Percentiles rank a stretch among this genome's conserved stretches.
Conservation (phyloP, 2,888 invertebrate genomes). For the Polymixis flavicincta region DNA sequence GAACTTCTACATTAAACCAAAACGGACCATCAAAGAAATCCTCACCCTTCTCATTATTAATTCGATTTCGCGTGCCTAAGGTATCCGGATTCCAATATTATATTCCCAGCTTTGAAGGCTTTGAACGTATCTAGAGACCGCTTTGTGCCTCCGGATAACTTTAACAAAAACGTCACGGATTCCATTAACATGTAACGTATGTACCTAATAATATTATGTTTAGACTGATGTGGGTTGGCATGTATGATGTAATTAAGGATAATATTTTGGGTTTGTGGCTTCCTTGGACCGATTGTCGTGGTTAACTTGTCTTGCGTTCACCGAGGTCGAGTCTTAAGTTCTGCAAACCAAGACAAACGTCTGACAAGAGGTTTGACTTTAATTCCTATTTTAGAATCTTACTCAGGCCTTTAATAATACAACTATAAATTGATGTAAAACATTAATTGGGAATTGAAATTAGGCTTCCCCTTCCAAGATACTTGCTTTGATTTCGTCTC, state of each 20-base stretch:
- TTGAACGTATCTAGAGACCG: slow-evolving; percentile 29
- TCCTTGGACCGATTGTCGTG: slow-evolving; percentile 16
- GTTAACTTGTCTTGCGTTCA: neutral
- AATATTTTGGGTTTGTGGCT: neutral
- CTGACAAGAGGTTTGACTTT: neutral
- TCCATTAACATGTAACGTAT: slow-evolving; percentile 46
- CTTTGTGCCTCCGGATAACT: slow-evolving; percentile 35
- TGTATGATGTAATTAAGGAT: slow-evolving; percentile 30
- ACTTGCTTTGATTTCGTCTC: neutral
- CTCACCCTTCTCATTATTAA: slow-evolving; percentile 50
- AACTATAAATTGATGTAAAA: neutral
- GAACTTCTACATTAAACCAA: slow-evolving; percentile 28
- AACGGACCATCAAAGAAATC: slow-evolving; percentile 36
- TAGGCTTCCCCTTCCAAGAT: neutral
- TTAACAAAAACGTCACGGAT: slow-evolving; percentile 41
- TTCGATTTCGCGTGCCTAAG: slow-evolving; percentile 40
- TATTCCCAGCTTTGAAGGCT: slow-evolving; percentile 43
- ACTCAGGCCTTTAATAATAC: neutral
- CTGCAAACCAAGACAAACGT: neutral
- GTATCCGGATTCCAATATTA: slow-evolving; percentile 43
- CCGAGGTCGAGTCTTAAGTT: neutral
- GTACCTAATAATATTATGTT: slow-evolving; percentile 33
- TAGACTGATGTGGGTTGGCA: slow-evolving; percentile 46
- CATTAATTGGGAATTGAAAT: neutral
- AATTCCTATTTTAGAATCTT: neutral